Conservation (phyloP, 1,140 invertebrate species). For the Pygmarrhopalites habei region DNA sequence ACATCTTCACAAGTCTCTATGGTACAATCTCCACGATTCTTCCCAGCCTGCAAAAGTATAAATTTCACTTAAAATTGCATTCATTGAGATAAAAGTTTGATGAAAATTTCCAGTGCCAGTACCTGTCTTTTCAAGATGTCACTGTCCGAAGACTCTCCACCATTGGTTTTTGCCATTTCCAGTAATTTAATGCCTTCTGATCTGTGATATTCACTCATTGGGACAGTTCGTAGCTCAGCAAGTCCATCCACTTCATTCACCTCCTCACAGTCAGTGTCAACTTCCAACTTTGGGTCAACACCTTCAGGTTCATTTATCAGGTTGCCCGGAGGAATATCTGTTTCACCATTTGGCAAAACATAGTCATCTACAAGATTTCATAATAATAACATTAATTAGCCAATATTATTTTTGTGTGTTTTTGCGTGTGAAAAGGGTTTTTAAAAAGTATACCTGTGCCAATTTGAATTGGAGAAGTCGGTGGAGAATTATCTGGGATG, state of each 20-base stretch:
- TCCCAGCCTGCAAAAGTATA: no score
- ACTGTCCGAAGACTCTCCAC: no score
- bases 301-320: background rate
- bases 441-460: no score
- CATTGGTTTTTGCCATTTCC: background rate
- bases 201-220: background rate
- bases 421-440: no score
- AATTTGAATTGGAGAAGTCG: background rate
- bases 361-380: constrained; percentile 3
- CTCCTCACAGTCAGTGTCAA: no score
- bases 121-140: background rate
- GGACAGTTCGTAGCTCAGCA: background rate
- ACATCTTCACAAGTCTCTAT: no score
- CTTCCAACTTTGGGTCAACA: background rate
- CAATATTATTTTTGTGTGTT: background rate
- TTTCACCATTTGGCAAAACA: constrained; percentile 10
- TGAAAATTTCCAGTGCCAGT: background rate
- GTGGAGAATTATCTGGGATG: background rate
- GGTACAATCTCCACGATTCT: no score
- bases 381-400: background rate
- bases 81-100: no score
- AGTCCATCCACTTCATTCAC: constrained; percentile 2
- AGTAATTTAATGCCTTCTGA: background rate
- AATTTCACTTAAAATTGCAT: no score
- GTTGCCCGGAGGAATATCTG: constrained; percentile 5